These are phyloP conservation scores for Rhyacophila brunnea DNA, from an alignment of 1,140 invertebrate species.

Conservation along the genomic window DNA sequence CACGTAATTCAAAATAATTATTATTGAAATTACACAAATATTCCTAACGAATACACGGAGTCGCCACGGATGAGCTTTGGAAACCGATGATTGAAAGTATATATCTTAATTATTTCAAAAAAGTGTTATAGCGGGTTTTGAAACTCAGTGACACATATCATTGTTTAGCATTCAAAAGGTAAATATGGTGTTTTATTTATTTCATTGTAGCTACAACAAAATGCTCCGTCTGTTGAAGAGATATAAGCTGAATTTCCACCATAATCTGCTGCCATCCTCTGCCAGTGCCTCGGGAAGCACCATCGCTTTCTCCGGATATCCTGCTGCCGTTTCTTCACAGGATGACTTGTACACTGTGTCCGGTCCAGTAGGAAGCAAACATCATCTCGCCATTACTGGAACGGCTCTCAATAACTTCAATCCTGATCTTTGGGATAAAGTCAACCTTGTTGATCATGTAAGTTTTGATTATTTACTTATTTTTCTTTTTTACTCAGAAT, in stretches of 20 bases:
- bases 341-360: conserved; percentile 81
- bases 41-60: no score
- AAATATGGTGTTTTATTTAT: conserved; percentile 1
- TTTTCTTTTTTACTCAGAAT: no score
- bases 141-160: no score
- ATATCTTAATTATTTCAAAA: no score
- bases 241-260: conserved; percentile 80
- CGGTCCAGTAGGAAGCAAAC: conserved; percentile 44
- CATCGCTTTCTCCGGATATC: conserved; percentile 84
- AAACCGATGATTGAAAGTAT: no score
- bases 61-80: no score
- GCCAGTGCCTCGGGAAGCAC: conserved; percentile 65
- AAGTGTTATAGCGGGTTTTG: no score
- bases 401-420: conserved; percentile 59
- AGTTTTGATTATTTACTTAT: no score
- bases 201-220: conserved; percentile 64
- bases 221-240: conserved; percentile 90
- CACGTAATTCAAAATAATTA: no score
- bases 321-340: conserved; percentile 79
- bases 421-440: conserved; percentile 52
- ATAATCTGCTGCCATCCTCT: conserved; percentile 54
- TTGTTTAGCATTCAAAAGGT: neutral
- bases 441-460: conserved; percentile 53
- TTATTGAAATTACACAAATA: neutral
- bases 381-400: conserved; percentile 58